Conservation (phyloP, 2,113 vertebrate genomes). For the Climacteris rufus region DNA sequence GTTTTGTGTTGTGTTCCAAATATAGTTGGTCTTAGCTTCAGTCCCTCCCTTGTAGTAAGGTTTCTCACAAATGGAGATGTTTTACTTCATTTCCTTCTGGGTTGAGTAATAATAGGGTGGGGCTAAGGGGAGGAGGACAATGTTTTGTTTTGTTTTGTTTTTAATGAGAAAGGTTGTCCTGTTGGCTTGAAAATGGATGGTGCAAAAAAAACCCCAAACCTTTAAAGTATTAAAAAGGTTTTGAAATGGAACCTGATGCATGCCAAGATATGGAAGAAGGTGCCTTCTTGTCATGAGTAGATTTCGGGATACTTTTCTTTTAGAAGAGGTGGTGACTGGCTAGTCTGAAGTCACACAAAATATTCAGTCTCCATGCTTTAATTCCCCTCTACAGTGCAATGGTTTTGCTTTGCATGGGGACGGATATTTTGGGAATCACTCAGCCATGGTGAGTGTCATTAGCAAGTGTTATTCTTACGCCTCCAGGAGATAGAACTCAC, state of each 20-base stretch:
- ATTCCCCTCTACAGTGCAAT: not conserved
- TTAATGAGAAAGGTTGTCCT: not conserved
- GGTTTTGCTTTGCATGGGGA: not conserved
- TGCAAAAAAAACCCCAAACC: not conserved
- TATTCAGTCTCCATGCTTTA: not conserved
- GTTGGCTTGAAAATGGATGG: not conserved
- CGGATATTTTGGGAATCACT: not conserved
- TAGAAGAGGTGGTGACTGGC: not conserved
- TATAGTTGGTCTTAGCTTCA: not conserved
- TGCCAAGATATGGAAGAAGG: not conserved
- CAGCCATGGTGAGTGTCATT: not conserved
- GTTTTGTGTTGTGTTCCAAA: slow-evolving; percentile 32
- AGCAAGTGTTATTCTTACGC: not conserved
- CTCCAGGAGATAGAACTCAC: not conserved
- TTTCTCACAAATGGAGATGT: not conserved
- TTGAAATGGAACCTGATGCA: not conserved
- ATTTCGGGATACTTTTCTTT: not conserved
- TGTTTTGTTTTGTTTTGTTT: not conserved
- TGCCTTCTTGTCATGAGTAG: not conserved
- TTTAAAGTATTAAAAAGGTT: not conserved
- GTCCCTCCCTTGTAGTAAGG: not conserved
- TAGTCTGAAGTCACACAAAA: not conserved
- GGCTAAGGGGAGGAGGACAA: not conserved
- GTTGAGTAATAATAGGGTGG: slow-evolving; percentile 2
- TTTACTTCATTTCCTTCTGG: not conserved